Evolutionary conservation across 2,797 vertebrate species (phyloP), one percentile per base, ranked within the genome.

Genomic region (Tragopan temminckii): DNA sequence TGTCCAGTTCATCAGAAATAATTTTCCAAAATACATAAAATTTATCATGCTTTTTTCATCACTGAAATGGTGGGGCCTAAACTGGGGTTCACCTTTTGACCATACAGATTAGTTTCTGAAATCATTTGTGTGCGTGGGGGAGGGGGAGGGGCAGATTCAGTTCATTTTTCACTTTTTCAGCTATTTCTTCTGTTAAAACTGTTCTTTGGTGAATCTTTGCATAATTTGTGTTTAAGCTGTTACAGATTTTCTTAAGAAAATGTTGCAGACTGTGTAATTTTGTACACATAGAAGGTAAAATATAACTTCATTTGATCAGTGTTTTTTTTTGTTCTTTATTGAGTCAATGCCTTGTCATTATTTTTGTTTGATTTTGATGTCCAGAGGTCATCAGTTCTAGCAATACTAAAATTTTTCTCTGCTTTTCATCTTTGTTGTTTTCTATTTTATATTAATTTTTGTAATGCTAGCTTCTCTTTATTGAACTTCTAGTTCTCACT

Each of bases 81-180:
- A 53, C 27, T 15, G 36, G 14, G 5, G 4, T 81, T 80, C 59
- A 27, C 11, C 16, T 24, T 24, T 82, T 57, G 36, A 53, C 25
- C 2, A 0, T 3, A 23, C 1, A 7, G 48, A 9, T 48, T 43
- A 67, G 3, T 63, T 89, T 48, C n/a, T 52, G 57, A 76, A 70
- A 36, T 15, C 18, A 5, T 14, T 31, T 38, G 3, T 33, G 18
- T 61, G 35, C 1, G 0, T 52, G 8, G 8, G 17, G 42, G 40
- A 16, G 42, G 15, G 17, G 42, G 17, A 4, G 17, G 17, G 17
- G n/a, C n/a, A n/a, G n/a, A n/a, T 43, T 80, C 25, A 11, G 10
- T 67, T 87, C 11, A 25, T 50, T 78, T 76, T 68, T 20, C 8
- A 27, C 4, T 52, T 62, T 6, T 43, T 38, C 20, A 43, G 50